These are phyloP conservation scores for Bruchidius siliquastri DNA, from an alignment of 2,888 invertebrate species.

Conservation along the genomic window DNA sequence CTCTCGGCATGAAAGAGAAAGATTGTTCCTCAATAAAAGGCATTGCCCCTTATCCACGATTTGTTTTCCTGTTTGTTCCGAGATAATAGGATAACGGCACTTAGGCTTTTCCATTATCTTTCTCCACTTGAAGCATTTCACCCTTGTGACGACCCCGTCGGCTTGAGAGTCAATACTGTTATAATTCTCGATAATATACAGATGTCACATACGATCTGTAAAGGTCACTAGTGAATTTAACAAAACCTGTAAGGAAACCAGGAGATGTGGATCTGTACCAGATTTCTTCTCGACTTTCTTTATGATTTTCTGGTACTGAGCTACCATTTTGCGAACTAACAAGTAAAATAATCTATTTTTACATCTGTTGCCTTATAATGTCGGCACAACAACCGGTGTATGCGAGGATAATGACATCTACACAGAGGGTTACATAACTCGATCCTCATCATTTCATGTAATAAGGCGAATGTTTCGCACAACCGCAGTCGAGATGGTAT, in stretches of 20 bases:
- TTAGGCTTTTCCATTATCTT: not conserved
- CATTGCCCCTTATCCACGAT: not conserved
- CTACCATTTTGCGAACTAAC: too few species aligned
- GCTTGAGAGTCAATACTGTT: not conserved
- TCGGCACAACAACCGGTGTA: not conserved
- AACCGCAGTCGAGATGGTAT: not conserved
- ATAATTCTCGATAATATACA: not conserved
- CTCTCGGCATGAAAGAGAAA: not conserved
- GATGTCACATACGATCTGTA: too few species aligned
- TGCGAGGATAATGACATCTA: not conserved
- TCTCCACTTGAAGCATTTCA: not conserved
- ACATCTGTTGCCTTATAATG: too few species aligned
- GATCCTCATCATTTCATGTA: not conserved
- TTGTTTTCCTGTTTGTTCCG: not conserved
- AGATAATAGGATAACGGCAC: not conserved
- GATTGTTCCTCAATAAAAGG: not conserved
- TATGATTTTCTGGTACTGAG: too few species aligned
- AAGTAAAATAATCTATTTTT: too few species aligned
- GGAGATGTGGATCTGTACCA: too few species aligned
- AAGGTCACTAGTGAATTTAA: too few species aligned
- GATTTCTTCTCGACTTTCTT: too few species aligned
- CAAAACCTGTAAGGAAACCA: too few species aligned
- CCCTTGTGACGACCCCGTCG: not conserved
- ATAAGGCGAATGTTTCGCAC: not conserved
- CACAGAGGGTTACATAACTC: not conserved